Percentiles rank a stretch among this genome's conserved stretches.
phyloP scores from a whole-genome alignment of 2,113 vertebrate species.

The Tenebrosternarchus preto region DNA sequence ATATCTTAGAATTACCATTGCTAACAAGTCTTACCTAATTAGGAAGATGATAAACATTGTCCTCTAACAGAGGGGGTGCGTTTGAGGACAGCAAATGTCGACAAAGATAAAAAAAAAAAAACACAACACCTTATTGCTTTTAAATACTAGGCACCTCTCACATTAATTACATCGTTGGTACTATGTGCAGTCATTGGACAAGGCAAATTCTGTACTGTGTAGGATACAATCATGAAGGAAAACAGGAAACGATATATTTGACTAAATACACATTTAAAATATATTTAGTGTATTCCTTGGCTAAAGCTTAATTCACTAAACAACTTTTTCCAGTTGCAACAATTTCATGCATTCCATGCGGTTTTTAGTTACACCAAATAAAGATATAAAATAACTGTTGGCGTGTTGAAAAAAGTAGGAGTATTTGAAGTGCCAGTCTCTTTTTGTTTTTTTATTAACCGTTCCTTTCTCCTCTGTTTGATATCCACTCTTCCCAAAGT shows the following conservation, averaged over 20 bases:
- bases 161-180: conserved; percentile 33
- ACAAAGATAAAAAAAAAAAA: conserved; percentile 14
- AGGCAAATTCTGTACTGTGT: conserved; percentile 22
- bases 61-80: neutral
- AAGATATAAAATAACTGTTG: neutral
- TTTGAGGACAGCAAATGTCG: neutral
- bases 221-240: conserved; percentile 24
- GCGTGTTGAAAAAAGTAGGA: neutral
- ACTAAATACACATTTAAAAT: conserved; percentile 32
- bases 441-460: neutral
- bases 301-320: conserved; percentile 1
- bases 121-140: conserved; percentile 42
- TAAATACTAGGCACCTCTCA: conserved; percentile 44
- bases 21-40: neutral
- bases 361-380: neutral
- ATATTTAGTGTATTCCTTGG: conserved; percentile 18
- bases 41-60: neutral
- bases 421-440: conserved; percentile 11
- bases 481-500: conserved; percentile 24
- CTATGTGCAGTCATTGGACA: conserved; percentile 38
- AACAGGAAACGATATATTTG: conserved; percentile 21
- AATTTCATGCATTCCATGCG: conserved; percentile 21
- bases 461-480: conserved; percentile 10
- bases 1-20: neutral
- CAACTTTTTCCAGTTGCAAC: neutral